phyloP scores from a whole-genome alignment of 2,888 invertebrate species.

The Ferrisia virgata region DNA sequence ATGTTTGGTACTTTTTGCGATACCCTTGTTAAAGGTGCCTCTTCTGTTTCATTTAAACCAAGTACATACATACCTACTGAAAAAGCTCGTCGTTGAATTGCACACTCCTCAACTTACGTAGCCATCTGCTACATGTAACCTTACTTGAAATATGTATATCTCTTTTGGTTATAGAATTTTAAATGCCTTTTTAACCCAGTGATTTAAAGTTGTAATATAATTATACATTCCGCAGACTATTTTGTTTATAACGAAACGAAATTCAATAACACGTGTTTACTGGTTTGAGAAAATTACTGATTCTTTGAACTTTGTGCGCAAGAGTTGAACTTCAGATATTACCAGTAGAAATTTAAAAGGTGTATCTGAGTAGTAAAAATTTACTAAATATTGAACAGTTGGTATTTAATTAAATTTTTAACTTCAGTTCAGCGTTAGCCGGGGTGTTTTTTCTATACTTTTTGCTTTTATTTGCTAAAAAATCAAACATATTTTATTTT shows the following conservation, averaged over 20 bases:
- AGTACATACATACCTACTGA: no score
- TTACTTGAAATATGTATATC: neutral
- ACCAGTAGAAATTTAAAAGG: no score
- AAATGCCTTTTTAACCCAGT: conserved; percentile 4
- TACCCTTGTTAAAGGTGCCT: no score
- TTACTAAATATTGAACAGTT: no score
- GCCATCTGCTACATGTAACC: neutral
- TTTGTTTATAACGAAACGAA: neutral
- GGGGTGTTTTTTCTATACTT: no score
- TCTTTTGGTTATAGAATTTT: neutral
- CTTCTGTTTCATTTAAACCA: neutral
- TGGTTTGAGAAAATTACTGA: neutral
- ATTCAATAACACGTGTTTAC: neutral
- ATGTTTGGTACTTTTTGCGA: no score
- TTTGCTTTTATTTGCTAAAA: no score
- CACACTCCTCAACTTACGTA: neutral
- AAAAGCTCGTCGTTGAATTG: neutral
- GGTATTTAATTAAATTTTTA: no score
- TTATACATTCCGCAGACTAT: neutral
- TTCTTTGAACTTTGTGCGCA: neutral
- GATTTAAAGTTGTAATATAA: neutral
- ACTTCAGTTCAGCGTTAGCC: no score
- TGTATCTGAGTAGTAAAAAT: no score
- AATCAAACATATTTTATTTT: no score
- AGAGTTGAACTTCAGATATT: no score